Evolutionary conservation across 2,797 vertebrate species (phyloP), one percentile per base, ranked within the genome.

Genomic region (Crenuchus spilurus): DNA sequence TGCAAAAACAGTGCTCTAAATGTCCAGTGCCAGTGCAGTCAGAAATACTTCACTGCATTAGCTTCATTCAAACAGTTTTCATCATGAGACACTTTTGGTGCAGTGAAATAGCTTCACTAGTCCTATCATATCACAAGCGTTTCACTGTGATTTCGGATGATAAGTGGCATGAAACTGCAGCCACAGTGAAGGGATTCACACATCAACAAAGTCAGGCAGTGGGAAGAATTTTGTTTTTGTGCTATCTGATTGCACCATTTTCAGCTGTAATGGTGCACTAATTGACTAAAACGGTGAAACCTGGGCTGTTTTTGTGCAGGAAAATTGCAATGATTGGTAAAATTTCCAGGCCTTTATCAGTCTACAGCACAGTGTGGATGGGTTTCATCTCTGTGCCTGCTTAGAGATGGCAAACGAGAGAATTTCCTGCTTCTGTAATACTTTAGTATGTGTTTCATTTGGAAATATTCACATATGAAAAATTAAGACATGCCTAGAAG

Each of bases 261-360:
- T 63, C 18, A 6, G 60, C 35, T 13, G 60, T 42, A 28, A 63
- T n/a, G 24, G 39, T 1, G 24, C 22, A 42, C 13, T 63, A 63
- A 63, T 44, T 63, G 60, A 11, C 20, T 63, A 63, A 63, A 63
- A 63, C n/a, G 18, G 37, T 18, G n/a, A 63, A 61, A 61, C 37
- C 33, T 61, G 20, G 33, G 33, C 10, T 28, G 37, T 16, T 63
- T 58, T 63, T 58, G 55, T 37, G 18, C 16, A 58, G 4, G 54
- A 57, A 57, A 57, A 57, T 35, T 57, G 54, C 54, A 10, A 8
- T 35, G 54, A 57, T 57, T 57, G 28, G 18, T 58, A 58, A 58
- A 18, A 35, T 58, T 18, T 58, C n/a, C 18, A 58, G 20, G 37
- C 22, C 39, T 28, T 62, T 42, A 1, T 8, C 9, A 28, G 22